phyloP scores from a whole-genome alignment of 2,113 vertebrate genomes.

The Heterotis niloticus region DNA sequence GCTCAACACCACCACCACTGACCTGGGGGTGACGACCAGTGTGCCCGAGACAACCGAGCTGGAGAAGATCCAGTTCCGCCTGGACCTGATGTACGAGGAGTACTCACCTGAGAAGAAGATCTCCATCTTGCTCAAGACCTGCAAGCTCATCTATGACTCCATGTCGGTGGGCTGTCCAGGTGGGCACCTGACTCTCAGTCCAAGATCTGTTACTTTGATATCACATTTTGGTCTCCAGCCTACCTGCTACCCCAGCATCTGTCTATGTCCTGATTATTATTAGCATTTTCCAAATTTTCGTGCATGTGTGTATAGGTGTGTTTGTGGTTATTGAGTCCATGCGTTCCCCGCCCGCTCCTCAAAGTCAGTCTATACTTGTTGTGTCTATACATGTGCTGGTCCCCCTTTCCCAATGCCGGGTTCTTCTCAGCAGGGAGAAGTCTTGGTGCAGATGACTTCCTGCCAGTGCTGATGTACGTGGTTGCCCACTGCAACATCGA shows the following conservation, averaged over 20 bases:
- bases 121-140: slow-evolving; percentile 83
- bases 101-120: slow-evolving; percentile 97
- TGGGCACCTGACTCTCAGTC: slow-evolving; percentile 44
- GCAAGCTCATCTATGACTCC: slow-evolving; percentile 95
- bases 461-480: slow-evolving; percentile 96
- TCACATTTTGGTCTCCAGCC: too few species aligned
- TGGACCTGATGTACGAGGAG: slow-evolving; percentile 77
- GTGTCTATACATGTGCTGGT: too few species aligned
- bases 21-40: slow-evolving; percentile 83
- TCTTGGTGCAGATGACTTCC: slow-evolving; percentile 91
- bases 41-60: slow-evolving; percentile 79
- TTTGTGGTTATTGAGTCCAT: neutral
- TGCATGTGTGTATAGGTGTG: neutral
- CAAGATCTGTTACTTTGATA: neutral
- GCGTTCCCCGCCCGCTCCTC: neutral
- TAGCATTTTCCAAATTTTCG: neutral
- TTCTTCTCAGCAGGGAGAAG: slow-evolving; percentile 67
- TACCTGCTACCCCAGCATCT: neutral
- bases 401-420: neutral
- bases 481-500: slow-evolving; percentile 83
- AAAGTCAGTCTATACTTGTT: neutral
- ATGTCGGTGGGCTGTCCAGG: slow-evolving; percentile 88
- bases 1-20: slow-evolving; percentile 85
- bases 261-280: neutral
- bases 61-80: slow-evolving; percentile 88